Evolutionary conservation across 2,113 vertebrate genomes (phyloP).

Genomic region (Pelobates fuscus): DNA sequence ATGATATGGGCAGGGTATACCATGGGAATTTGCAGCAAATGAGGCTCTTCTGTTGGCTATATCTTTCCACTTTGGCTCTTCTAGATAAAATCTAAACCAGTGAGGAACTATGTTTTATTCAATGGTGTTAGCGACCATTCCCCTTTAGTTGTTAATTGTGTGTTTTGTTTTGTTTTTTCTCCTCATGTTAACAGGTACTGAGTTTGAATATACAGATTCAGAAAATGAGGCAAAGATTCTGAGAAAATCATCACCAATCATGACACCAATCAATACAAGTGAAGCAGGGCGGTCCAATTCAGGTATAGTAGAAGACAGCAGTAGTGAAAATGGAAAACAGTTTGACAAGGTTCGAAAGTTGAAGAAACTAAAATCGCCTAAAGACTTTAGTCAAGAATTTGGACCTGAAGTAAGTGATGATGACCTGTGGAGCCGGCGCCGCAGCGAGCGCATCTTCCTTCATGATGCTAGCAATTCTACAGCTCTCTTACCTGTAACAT

Average conservation of each 20-base stretch:
- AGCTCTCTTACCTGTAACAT: slow-evolving; percentile 31
- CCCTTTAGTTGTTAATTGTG: too few relatives aligned
- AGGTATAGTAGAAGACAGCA: not conserved
- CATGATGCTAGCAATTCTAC: slow-evolving; percentile 77
- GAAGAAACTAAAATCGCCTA: slow-evolving; percentile 76
- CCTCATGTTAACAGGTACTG: slow-evolving; percentile 72
- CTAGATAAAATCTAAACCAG: too few relatives aligned
- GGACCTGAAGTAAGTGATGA: slow-evolving; percentile 84
- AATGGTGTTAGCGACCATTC: too few relatives aligned
- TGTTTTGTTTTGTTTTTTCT: not conserved
- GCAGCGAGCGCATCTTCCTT: slow-evolving; percentile 95
- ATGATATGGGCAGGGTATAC: too few relatives aligned
- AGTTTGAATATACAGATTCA: slow-evolving; percentile 91
- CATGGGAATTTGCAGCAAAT: too few relatives aligned
- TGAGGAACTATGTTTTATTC: too few relatives aligned
- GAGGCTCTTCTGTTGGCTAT: too few relatives aligned
- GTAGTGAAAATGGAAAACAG: slow-evolving; percentile 69
- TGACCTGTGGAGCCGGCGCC: slow-evolving; percentile 86
- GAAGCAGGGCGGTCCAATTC: not conserved
- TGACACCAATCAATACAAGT: slow-evolving; percentile 65
- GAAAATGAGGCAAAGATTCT: slow-evolving; percentile 85
- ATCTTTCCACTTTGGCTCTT: too few relatives aligned
- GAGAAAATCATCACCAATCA: slow-evolving; percentile 77
- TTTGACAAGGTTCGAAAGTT: slow-evolving; percentile 75
- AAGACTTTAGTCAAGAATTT: slow-evolving; percentile 82